Base-by-base conservation (phyloP, 2,797 vertebrate species). In the Falco peregrinus region DNA sequence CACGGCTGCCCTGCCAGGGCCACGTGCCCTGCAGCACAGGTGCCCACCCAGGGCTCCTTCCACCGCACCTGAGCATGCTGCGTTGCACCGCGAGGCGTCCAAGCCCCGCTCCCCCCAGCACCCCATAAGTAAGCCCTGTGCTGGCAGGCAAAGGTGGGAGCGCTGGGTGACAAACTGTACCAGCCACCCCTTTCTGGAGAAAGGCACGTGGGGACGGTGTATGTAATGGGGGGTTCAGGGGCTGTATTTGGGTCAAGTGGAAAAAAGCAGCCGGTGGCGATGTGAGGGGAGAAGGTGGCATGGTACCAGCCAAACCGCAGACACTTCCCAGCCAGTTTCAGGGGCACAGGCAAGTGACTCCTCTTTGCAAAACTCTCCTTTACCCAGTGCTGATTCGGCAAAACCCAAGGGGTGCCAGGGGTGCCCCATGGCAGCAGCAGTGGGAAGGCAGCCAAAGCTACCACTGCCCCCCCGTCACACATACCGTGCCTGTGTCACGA, bases 31-130 rank as follows among this genome's bases (percentile, higher is more conserved):
- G 22, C 37, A 53, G 37, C 45, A 13, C 0, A 4, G 37, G 28
- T 4, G 41, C 5, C 22, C 69, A 48, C 0, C 3, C 0, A 0
- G 39, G 39, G 31, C n/a, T 54, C 37, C 19, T 50, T 48, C 65
- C 25, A 53, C 7, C 6, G 21, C 5, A 8, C 50, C 19, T 17
- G 39, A 43, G 67, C 39, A 80, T 14, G 29, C 35, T 45, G 25
- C 57, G 33, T 33, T 56, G 57, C 37, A 28, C 51, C 39, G 11
- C 50, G 68, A 75, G 10, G 20, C 65, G 45, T 33, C 21, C 47
- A 50, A 50, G 37, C 37, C 25, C 35, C 21, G 9, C 5, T 53
- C 45, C 69, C 17, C 26, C 56, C 35, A 43, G 35, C 29, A 33
- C 11, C 21, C 33, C 11, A 0, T 11, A 21, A 31, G 6, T 20